Evolutionary conservation across 2,113 vertebrate genomes (phyloP).

Genomic region (Bubo blakistoni): DNA sequence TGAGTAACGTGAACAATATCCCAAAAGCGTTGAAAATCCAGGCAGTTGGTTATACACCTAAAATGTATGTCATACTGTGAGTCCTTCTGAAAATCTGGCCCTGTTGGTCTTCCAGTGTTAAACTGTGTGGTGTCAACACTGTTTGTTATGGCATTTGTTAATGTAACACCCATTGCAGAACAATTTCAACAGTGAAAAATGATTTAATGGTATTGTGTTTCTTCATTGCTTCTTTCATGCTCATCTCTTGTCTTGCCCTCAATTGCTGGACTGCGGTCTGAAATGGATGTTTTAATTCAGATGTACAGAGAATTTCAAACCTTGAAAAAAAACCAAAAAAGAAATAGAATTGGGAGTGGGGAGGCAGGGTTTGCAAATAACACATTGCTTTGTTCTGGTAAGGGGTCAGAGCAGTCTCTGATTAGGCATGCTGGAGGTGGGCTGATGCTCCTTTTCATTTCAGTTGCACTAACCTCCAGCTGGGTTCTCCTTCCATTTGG

Average conservation of each 20-base stretch:
- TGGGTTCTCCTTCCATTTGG: background rate
- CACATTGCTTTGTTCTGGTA: background rate
- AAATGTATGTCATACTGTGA: background rate
- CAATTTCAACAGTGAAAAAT: background rate
- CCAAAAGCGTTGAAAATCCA: background rate
- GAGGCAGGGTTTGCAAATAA: background rate
- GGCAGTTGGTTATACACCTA: background rate
- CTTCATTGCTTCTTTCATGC: background rate
- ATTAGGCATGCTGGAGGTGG: background rate
- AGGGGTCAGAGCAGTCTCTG: background rate
- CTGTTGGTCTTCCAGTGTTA: background rate
- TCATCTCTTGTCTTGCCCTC: background rate
- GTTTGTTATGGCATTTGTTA: background rate
- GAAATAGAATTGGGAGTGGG: background rate
- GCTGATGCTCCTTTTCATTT: slow-evolving; percentile 1
- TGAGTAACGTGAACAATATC: background rate
- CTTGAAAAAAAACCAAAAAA: background rate
- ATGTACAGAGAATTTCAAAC: background rate
- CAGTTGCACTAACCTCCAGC: background rate
- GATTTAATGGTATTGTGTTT: slow-evolving; percentile 35
- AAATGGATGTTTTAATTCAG: background rate
- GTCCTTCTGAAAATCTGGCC: background rate
- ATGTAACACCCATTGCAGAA: too few species aligned
- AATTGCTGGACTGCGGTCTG: background rate
- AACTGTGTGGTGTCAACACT: background rate